These are phyloP conservation scores for Sycophila sp. DNA, from an alignment of 1,140 invertebrate genomes.

Conservation along the genomic window DNA sequence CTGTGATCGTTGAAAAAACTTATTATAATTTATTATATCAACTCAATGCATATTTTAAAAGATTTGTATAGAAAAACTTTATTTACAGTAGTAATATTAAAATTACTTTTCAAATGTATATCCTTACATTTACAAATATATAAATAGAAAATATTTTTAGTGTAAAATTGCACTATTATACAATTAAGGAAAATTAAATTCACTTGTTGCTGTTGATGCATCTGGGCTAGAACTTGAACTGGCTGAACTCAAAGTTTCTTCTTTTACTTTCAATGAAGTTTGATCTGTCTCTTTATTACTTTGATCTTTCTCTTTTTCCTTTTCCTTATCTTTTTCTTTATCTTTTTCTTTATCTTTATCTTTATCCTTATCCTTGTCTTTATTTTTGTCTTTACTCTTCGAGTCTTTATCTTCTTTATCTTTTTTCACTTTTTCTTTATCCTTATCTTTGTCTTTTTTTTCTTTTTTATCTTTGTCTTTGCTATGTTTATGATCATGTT, in stretches of 20 bases:
- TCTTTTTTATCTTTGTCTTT: slow-evolving; percentile 70
- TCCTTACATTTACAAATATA: slow-evolving; percentile 22
- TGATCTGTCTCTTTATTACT: slow-evolving; percentile 64
- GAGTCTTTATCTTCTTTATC: slow-evolving; percentile 81
- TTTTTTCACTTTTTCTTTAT: slow-evolving; percentile 73
- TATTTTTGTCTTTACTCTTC: slow-evolving; percentile 75
- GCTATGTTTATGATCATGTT: slow-evolving; percentile 69
- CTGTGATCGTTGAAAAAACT: too few relatives aligned
- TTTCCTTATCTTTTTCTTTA: slow-evolving; percentile 67
- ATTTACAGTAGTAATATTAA: slow-evolving; percentile 27
- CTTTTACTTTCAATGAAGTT: slow-evolving; percentile 62
- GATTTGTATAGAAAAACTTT: slow-evolving; percentile 24
- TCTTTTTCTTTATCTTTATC: slow-evolving; percentile 60
- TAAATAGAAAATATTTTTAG: slow-evolving; percentile 21
- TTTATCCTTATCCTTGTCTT: slow-evolving; percentile 71
- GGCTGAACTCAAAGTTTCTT: slow-evolving; percentile 72
- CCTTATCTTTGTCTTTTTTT: slow-evolving; percentile 67
- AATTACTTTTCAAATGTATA: slow-evolving; percentile 25
- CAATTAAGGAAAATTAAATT: slow-evolving; percentile 56
- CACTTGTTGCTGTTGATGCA: slow-evolving; percentile 52
- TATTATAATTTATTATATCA: neutral
- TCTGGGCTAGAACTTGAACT: slow-evolving; percentile 73
- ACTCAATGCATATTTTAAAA: neutral
- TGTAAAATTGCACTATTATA: slow-evolving; percentile 16
- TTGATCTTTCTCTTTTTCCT: slow-evolving; percentile 62